Percentiles rank a stretch among this genome's conserved stretches.
Evolutionary conservation across 2,797 vertebrate genomes (phyloP).

Genomic region (Trachops cirrhosus): DNA sequence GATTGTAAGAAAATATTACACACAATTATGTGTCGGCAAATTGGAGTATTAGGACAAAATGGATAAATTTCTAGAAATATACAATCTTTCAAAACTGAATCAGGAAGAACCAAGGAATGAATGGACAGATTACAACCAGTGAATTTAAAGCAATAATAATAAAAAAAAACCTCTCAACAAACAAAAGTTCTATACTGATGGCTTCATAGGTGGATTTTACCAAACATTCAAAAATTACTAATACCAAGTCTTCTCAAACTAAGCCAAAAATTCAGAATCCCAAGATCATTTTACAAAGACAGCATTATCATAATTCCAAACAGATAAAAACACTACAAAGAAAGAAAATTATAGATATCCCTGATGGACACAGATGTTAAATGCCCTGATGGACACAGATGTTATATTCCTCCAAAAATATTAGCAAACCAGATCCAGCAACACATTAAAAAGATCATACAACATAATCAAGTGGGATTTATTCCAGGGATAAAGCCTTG

Average conservation of each 20-base stretch:
- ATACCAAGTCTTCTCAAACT: neutral
- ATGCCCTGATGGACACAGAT: neutral
- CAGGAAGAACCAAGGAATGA: neutral
- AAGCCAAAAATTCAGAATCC: neutral
- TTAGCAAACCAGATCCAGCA: neutral
- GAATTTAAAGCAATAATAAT: neutral
- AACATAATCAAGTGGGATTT: neutral
- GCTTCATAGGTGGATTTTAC: neutral
- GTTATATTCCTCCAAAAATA: neutral
- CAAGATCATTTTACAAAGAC: neutral
- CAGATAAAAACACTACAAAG: neutral
- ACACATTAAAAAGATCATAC: neutral
- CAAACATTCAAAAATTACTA: neutral
- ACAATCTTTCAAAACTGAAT: neutral
- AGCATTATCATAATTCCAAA: neutral
- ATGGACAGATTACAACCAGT: neutral
- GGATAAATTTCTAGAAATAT: neutral
- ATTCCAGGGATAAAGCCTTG: neutral
- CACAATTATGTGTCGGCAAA: too few species aligned
- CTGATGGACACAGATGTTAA: neutral
- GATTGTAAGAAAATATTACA: too few species aligned
- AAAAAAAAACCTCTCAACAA: neutral
- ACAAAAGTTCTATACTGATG: neutral
- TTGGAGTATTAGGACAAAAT: neutral
- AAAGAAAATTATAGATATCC: neutral